Evolutionary conservation across 1,140 invertebrate genomes (phyloP).

Genomic region (Spodoptera litura): DNA sequence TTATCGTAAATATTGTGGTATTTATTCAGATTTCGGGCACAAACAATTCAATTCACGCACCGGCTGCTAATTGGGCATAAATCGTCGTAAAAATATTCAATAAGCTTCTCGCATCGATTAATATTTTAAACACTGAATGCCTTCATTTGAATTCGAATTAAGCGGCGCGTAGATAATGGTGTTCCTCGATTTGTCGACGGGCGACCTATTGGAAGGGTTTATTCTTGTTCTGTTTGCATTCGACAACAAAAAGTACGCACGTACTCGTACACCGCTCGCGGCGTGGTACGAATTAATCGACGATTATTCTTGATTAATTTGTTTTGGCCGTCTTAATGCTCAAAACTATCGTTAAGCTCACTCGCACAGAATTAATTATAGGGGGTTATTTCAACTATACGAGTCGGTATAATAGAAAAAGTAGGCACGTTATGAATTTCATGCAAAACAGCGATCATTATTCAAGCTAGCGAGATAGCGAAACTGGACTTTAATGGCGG

Average conservation of each 20-base stretch:
- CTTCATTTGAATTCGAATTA: constrained; percentile 79
- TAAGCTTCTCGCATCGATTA: constrained; percentile 82
- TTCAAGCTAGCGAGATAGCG: constrained; percentile 57
- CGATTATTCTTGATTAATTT: constrained; percentile 64
- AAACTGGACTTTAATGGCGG: constrained; percentile 58
- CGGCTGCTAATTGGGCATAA: constrained; percentile 83
- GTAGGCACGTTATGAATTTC: constrained; percentile 51
- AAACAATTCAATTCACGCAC: constrained; percentile 85
- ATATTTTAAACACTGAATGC: constrained; percentile 78
- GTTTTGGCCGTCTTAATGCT: constrained; percentile 57
- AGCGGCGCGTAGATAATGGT: constrained; percentile 75
- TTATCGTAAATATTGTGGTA: constrained; percentile 84
- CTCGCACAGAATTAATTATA: constrained; percentile 43
- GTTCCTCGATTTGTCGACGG: constrained; percentile 66
- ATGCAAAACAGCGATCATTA: constrained; percentile 55
- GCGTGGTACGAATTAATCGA: constrained; percentile 53
- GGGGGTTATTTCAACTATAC: constrained; percentile 35
- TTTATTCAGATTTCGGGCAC: constrained; percentile 82
- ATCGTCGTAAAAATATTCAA: constrained; percentile 84
- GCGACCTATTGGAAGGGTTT: constrained; percentile 64
- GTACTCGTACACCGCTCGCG: constrained; percentile 8
- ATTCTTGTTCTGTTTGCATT: constrained; percentile 56
- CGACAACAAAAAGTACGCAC: constrained; percentile 31
- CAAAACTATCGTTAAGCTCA: constrained; percentile 43
- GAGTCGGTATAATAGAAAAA: constrained; percentile 45